Conservation (phyloP, 2,888 invertebrate species). For the Entomobrya multifasciata region DNA sequence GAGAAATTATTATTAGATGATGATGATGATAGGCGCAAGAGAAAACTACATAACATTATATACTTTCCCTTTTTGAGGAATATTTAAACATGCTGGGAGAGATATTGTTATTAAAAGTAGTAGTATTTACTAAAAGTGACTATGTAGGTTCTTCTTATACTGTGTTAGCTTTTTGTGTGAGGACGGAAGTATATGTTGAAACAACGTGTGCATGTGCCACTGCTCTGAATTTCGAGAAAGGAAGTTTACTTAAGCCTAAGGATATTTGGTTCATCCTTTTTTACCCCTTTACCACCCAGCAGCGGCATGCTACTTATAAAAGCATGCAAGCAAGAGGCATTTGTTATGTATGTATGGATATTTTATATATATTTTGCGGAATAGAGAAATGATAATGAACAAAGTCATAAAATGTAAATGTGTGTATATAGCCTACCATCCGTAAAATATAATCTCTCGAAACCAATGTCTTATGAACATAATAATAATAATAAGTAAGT, state of each 20-base stretch:
- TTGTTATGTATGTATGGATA: neutral
- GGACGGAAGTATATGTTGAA: constrained; percentile 51
- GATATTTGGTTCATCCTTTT: constrained; percentile 58
- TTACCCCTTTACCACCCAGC: constrained; percentile 8
- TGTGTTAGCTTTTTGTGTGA: neutral
- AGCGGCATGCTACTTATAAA: neutral
- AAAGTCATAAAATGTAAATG: constrained; percentile 40
- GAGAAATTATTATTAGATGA: constrained; percentile 1
- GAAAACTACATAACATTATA: neutral
- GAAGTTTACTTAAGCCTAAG: constrained; percentile 59
- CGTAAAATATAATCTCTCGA: constrained; percentile 19
- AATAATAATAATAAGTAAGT: constrained; percentile 20
- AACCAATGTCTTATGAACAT: constrained; percentile 27
- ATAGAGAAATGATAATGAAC: neutral
- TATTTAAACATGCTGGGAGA: constrained; percentile 1
- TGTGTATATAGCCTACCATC: constrained; percentile 11
- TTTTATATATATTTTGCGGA: no score
- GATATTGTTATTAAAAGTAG: constrained; percentile 15
- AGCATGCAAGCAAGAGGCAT: neutral
- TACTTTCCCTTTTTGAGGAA: neutral
- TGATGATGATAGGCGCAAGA: constrained; percentile 21
- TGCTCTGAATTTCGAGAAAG: constrained; percentile 13
- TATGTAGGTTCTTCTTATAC: neutral
- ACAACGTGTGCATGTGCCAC: constrained; percentile 22
- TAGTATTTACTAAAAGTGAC: constrained; percentile 12